A percentile compares a stretch with the other conserved stretches of the same genome.
Evolutionary conservation across 2,888 invertebrate species (phyloP).

Genomic region (Spodoptera exigua): DNA sequence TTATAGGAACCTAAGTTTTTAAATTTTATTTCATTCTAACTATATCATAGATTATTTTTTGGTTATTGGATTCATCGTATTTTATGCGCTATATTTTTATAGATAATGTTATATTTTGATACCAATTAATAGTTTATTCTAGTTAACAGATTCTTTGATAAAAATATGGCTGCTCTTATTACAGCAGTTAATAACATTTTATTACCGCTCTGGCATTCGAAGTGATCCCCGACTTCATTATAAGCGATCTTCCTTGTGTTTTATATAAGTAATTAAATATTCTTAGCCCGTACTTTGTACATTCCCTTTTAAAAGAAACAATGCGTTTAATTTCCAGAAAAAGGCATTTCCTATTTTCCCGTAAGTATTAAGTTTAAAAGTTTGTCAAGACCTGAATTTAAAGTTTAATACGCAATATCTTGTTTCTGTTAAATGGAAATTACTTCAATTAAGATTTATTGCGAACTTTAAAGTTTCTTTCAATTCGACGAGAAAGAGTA

Average conservation of each 20-base stretch:
- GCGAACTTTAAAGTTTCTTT: no score
- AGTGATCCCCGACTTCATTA: constrained; percentile 34
- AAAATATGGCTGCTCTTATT: constrained; percentile 26
- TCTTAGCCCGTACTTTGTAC: constrained; percentile 29
- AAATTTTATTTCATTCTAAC: no score
- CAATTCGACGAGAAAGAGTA: no score
- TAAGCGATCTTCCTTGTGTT: constrained; percentile 45
- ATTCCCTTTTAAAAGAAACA: constrained; percentile 42
- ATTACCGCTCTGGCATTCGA: constrained; percentile 28
- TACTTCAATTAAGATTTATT: no score
- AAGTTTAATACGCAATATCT: no score
- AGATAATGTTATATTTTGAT: no score
- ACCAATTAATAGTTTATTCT: constrained; percentile 20
- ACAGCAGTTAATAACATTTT: constrained; percentile 32
- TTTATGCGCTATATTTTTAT: no score
- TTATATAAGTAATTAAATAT: constrained; percentile 44
- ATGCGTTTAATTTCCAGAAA: constrained; percentile 35
- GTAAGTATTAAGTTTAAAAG: constrained; percentile 8
- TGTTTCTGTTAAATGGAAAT: no score
- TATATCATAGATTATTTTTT: no score
- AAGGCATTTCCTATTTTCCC: constrained; percentile 26
- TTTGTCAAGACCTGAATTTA: no score
- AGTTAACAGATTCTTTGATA: constrained; percentile 23
- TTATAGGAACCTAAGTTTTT: no score
- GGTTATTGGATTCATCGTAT: no score